Evolutionary conservation across 2,113 vertebrate species (phyloP).

Genomic region (Gallinago media): DNA sequence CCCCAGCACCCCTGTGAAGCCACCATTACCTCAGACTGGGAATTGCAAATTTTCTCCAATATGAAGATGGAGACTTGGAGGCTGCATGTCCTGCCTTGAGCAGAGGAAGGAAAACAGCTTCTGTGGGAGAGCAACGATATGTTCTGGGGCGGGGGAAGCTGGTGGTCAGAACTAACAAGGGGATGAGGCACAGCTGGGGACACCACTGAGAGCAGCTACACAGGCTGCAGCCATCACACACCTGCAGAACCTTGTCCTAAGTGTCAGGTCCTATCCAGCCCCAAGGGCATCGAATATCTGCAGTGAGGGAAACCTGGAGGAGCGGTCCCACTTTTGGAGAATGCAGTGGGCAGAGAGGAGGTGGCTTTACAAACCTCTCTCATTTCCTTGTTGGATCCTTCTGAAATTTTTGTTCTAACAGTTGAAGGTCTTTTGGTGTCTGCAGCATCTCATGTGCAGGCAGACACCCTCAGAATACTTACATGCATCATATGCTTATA

Average conservation of each 20-base stretch:
- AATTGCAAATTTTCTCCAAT: accelerated
- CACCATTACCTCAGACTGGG: accelerated
- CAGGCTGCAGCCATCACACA: background rate
- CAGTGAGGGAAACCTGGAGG: background rate
- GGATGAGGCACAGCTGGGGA: too few species aligned
- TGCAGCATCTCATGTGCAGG: background rate
- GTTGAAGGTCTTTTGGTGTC: background rate
- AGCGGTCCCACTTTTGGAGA: background rate
- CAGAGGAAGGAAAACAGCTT: accelerated
- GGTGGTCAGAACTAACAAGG: background rate
- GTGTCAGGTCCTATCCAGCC: background rate
- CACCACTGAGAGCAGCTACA: accelerated
- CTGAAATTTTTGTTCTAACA: background rate
- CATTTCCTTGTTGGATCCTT: background rate
- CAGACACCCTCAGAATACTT: background rate
- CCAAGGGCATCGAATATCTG: background rate
- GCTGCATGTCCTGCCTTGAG: accelerated
- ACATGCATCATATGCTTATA: background rate
- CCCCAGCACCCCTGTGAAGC: accelerated
- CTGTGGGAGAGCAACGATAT: accelerated
- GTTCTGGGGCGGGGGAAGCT: too few species aligned
- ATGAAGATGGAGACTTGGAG: accelerated
- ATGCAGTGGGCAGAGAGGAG: background rate
- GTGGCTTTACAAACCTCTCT: background rate
- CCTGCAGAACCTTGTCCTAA: background rate